Conservation (phyloP, 37 sponge, comb jelly and placozoan species). For the Petrosia ficiformis region DNA sequence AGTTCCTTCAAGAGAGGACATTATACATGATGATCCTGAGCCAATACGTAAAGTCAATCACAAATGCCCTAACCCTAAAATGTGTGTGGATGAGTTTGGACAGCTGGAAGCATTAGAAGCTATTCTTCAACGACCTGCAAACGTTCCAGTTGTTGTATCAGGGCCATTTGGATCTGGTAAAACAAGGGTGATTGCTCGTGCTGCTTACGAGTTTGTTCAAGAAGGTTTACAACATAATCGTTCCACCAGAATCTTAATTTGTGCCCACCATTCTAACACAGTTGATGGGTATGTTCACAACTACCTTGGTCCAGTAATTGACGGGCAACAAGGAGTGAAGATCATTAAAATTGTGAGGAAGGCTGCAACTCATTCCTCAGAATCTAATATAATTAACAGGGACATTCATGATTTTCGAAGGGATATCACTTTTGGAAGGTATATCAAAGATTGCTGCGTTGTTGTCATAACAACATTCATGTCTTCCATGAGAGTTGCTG, state of each 20-base stretch:
- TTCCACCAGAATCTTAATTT: constrained; percentile 36
- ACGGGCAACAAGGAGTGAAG: neutral
- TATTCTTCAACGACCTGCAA: constrained; percentile 13
- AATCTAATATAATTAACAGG: neutral
- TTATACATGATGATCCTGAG: neutral
- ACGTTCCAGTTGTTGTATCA: constrained; percentile 37
- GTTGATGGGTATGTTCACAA: constrained; percentile 52
- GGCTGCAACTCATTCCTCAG: neutral
- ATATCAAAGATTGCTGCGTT: neutral
- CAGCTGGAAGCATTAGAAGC: constrained; percentile 26
- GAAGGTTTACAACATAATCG: neutral
- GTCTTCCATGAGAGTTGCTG: neutral
- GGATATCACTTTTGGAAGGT: neutral
- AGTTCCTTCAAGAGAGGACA: neutral
- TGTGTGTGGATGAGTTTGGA: neutral
- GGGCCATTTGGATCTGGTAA: constrained; percentile 85
- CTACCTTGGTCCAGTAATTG: constrained; percentile 32
- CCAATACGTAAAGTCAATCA: neutral
- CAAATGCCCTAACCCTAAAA: neutral
- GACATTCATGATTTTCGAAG: neutral
- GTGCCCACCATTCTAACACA: constrained; percentile 56
- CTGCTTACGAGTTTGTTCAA: constrained; percentile 49
- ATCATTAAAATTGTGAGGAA: neutral
- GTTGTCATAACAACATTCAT: neutral
- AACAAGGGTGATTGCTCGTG: constrained; percentile 56